A percentile compares a stretch with the other conserved stretches of the same genome.
Conservation (phyloP, 1,140 invertebrate genomes). For the Aphelinus atriplicis region DNA sequence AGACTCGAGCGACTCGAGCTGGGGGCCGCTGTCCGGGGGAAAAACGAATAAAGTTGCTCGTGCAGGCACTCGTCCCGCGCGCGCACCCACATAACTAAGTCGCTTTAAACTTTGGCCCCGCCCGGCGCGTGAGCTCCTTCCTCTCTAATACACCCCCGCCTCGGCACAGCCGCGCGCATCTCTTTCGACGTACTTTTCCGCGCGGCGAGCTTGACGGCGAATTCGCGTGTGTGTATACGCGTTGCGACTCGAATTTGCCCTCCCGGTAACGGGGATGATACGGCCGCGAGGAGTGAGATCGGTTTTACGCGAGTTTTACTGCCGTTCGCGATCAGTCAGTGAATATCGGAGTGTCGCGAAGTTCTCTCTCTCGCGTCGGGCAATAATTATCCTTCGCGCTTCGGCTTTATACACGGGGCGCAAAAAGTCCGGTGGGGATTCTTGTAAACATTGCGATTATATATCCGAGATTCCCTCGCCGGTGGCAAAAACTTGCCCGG, state of each 20-base stretch:
- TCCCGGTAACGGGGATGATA: too few species aligned
- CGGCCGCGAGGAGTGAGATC: too few species aligned
- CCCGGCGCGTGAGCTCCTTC: neutral
- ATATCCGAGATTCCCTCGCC: neutral
- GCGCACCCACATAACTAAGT: conserved; percentile 34
- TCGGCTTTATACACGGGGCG: too few species aligned
- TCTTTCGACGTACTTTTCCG: neutral
- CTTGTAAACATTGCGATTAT: conserved; percentile 21
- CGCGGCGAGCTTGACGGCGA: conserved; percentile 27
- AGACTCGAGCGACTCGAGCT: neutral
- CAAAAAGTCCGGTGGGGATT: neutral
- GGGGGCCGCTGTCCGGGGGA: neutral
- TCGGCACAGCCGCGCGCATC: neutral
- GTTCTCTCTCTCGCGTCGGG: too few species aligned
- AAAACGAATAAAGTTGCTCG: conserved; percentile 6
- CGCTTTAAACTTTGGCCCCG: conserved; percentile 39
- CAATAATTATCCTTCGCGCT: too few species aligned
- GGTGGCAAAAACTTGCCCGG: conserved; percentile 11
- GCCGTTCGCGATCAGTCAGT: too few species aligned
- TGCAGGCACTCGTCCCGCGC: neutral
- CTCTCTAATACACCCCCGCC: neutral
- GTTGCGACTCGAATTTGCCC: neutral
- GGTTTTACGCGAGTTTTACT: too few species aligned
- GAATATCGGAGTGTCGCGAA: too few species aligned
- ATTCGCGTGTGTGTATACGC: conserved; percentile 22